Evolutionary conservation across 2,888 invertebrate species (phyloP).

Genomic region (Nesidiocoris tenuis): DNA sequence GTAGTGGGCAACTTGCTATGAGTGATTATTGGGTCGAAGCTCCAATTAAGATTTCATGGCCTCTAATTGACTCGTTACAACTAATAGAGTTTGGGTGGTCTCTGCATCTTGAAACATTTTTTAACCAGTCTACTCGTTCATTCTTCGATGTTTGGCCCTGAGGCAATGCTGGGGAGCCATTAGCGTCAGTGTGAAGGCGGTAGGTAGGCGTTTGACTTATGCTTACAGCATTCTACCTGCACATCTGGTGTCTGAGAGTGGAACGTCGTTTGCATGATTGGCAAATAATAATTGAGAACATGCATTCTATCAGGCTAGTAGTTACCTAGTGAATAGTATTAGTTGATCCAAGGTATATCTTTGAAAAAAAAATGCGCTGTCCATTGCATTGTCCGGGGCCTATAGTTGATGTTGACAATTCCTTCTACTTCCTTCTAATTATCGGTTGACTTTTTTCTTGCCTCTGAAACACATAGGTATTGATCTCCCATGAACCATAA

Average conservation of each 20-base stretch:
- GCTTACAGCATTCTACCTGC: not conserved
- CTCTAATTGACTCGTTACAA: conserved; percentile 32
- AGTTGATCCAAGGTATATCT: no score
- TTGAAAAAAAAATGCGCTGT: no score
- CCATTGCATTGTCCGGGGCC: no score
- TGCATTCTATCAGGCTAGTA: no score
- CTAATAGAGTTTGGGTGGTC: conserved; percentile 32
- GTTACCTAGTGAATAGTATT: no score
- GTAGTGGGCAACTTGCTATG: conserved; percentile 19
- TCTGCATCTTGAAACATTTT: not conserved
- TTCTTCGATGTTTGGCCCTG: not conserved
- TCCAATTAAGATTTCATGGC: conserved; percentile 31
- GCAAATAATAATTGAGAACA: no score
- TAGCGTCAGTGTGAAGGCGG: conserved; percentile 5
- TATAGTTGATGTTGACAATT: no score
- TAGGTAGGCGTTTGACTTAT: not conserved
- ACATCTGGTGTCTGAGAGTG: not conserved
- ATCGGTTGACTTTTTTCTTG: no score
- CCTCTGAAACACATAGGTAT: no score
- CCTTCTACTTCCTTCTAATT: no score
- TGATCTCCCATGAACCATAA: no score
- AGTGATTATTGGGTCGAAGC: conserved; percentile 24
- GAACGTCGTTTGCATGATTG: no score
- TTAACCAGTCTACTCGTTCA: not conserved
- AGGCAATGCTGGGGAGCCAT: conserved; percentile 17